A percentile compares a stretch with the other conserved stretches of the same genome.
Conservation (phyloP, 2,888 invertebrate species). For the Cyclophora albipunctata region DNA sequence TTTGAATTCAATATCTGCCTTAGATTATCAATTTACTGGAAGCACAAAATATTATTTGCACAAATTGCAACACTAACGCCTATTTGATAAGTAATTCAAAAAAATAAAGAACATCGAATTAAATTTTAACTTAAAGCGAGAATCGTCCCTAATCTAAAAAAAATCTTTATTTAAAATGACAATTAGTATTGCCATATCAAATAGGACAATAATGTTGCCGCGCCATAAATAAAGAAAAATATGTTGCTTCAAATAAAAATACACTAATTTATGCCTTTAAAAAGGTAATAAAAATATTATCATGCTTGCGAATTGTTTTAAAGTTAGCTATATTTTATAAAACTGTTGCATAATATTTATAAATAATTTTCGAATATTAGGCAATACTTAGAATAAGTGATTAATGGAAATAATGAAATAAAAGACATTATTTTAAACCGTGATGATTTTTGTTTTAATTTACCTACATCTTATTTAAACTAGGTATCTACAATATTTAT, state of each 20-base stretch:
- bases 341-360: slow-evolving; percentile 44
- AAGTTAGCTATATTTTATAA: slow-evolving; percentile 1
- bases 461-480: slow-evolving; percentile 19
- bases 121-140: too few relatives aligned
- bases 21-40: slow-evolving; percentile 1
- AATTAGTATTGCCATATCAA: too few relatives aligned
- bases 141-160: too few relatives aligned
- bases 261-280: too few relatives aligned
- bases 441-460: slow-evolving; percentile 43
- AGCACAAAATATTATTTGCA: slow-evolving; percentile 13
- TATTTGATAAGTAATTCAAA: neutral
- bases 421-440: slow-evolving; percentile 73
- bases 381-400: slow-evolving; percentile 44
- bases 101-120: too few relatives aligned
- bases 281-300: neutral
- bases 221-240: neutral
- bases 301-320: neutral
- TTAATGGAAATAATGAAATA: slow-evolving; percentile 60
- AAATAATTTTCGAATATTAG: slow-evolving; percentile 37
- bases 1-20: too few relatives aligned
- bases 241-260: neutral
- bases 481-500: slow-evolving; percentile 17
- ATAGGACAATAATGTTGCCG: neutral
- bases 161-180: too few relatives aligned
- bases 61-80: slow-evolving; percentile 6